Evolutionary conservation across 2,113 vertebrate species (phyloP).

Genomic region (Corythoichthys haematopterus): DNA sequence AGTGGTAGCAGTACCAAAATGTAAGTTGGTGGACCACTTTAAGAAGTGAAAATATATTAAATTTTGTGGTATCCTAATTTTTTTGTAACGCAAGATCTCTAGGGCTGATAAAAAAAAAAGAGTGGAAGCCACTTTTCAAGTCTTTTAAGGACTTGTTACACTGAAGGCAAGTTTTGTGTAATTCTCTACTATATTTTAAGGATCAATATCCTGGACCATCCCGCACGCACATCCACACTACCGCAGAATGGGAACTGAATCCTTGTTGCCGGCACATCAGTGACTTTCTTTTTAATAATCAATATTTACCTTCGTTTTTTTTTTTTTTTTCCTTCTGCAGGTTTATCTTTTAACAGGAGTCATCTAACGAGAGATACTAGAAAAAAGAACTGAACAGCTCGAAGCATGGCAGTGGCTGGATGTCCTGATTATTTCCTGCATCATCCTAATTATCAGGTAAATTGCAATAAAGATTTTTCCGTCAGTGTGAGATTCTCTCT

Average conservation of each 20-base stretch:
- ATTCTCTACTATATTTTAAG: neutral
- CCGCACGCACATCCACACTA: no score
- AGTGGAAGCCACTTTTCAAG: constrained; percentile 6
- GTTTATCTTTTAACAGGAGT: constrained; percentile 40
- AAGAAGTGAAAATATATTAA: constrained; percentile 55
- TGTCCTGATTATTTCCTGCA: constrained; percentile 86
- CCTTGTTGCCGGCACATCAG: no score
- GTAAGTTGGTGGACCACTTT: constrained; percentile 62
- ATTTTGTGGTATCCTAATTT: constrained; percentile 42
- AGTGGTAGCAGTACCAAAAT: constrained; percentile 50
- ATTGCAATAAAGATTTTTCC: neutral
- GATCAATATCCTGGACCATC: no score
- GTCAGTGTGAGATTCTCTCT: neutral
- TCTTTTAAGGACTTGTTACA: neutral
- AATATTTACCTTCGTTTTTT: constrained; percentile 12
- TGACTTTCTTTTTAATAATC: constrained; percentile 10
- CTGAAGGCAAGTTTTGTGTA: neutral
- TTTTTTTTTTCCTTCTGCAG: constrained; percentile 24
- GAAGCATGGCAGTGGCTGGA: constrained; percentile 83
- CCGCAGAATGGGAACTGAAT: no score
- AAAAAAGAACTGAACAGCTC: constrained; percentile 22
- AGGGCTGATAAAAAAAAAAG: constrained; percentile 4
- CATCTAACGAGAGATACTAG: constrained; percentile 62
- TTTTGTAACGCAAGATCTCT: constrained; percentile 23
- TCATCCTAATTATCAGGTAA: constrained; percentile 80